These are phyloP conservation scores for Recurvirostra avosetta DNA, from an alignment of 2,113 vertebrate genomes.

Conservation along the genomic window DNA sequence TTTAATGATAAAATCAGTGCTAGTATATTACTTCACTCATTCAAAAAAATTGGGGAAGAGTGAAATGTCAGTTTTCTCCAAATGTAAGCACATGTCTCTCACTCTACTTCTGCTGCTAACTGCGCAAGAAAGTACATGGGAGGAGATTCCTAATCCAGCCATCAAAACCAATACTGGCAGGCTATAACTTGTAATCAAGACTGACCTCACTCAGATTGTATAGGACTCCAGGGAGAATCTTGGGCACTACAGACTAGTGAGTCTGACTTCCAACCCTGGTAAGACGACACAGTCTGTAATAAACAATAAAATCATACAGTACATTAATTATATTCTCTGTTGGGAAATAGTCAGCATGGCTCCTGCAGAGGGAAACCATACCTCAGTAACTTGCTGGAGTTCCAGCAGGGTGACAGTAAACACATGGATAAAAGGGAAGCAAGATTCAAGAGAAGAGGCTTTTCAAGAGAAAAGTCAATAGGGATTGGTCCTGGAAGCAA, in stretches of 20 bases:
- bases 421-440: background rate
- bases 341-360: background rate
- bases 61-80: background rate
- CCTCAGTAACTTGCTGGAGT: background rate
- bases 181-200: slow-evolving; percentile 29
- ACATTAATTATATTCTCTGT: background rate
- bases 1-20: background rate
- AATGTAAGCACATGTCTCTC: background rate
- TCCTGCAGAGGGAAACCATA: background rate
- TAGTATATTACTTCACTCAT: background rate
- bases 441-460: background rate
- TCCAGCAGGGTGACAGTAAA: background rate
- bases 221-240: background rate
- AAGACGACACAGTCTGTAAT: background rate
- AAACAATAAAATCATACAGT: background rate
- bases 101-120: background rate
- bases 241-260: background rate
- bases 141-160: background rate
- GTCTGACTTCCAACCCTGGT: background rate
- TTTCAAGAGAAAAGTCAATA: background rate
- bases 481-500: background rate
- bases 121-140: background rate
- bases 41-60: background rate
- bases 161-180: slow-evolving; percentile 9
- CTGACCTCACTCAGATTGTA: background rate